These are phyloP conservation scores for Andricus curvator DNA, from an alignment of 2,888 invertebrate species.

Conservation along the genomic window DNA sequence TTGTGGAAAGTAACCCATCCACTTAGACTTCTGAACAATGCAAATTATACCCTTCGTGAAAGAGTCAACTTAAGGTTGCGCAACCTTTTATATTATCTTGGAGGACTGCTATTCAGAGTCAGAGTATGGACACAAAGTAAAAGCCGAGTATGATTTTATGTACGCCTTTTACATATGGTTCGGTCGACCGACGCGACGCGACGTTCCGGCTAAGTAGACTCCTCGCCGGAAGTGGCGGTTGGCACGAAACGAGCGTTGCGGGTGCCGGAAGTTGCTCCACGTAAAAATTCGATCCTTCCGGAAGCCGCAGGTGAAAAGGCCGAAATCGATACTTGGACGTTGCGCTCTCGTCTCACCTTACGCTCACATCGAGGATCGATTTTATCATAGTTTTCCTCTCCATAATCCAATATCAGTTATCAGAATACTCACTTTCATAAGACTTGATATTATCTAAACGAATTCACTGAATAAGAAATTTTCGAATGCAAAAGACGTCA, in stretches of 20 bases:
- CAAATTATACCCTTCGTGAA: not conserved
- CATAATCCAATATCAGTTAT: not conserved
- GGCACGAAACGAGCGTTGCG: constrained; percentile 17
- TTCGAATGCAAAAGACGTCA: no score
- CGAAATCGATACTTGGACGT: constrained; percentile 34
- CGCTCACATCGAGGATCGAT: constrained; percentile 8
- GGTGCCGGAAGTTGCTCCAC: constrained; percentile 31
- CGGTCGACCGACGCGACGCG: constrained; percentile 2
- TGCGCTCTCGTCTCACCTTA: constrained; percentile 15
- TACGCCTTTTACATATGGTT: constrained; percentile 19
- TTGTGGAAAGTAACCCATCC: not conserved
- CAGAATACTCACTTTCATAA: not conserved
- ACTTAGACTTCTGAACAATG: constrained; percentile 3
- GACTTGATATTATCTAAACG: no score
- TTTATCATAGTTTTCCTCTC: not conserved
- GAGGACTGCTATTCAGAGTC: not conserved
- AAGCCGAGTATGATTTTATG: constrained; percentile 29
- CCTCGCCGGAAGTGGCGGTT: constrained; percentile 39
- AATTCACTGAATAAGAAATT: no score
- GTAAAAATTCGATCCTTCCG: constrained; percentile 49
- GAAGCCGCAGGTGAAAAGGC: constrained; percentile 44
- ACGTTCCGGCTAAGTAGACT: constrained; percentile 35
- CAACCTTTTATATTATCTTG: constrained; percentile 5
- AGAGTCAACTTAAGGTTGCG: not conserved
- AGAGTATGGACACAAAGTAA: constrained; percentile 9